Evolutionary conservation across 2,113 vertebrate genomes (phyloP).

Genomic region (Pogonocichla stellata): DNA sequence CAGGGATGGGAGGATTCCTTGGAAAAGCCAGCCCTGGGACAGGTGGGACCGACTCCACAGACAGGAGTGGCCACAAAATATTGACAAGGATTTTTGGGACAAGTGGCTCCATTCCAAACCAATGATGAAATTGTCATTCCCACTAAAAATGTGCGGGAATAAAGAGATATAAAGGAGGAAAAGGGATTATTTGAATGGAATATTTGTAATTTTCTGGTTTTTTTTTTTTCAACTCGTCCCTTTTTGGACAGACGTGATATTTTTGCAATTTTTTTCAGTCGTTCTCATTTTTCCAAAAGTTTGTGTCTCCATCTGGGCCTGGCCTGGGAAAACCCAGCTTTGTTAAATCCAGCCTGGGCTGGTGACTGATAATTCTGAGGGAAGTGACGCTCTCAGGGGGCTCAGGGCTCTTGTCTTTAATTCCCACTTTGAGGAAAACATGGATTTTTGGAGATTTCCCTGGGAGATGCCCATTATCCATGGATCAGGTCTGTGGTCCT

Average conservation of each 20-base stretch:
- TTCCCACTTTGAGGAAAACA: rapidly evolving
- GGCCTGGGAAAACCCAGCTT: too few relatives aligned
- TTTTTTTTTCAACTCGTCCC: background rate
- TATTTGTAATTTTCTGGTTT: too few relatives aligned
- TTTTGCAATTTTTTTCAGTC: background rate
- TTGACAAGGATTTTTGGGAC: background rate
- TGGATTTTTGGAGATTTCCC: background rate
- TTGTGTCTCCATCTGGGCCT: background rate
- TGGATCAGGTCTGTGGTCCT: rapidly evolving
- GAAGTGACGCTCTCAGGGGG: too few relatives aligned
- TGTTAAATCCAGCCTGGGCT: too few relatives aligned
- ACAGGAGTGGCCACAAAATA: background rate
- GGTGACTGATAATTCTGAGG: too few relatives aligned
- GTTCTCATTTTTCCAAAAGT: rapidly evolving
- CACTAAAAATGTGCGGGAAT: background rate
- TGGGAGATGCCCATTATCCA: rapidly evolving
- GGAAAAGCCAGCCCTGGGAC: background rate
- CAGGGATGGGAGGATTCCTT: background rate
- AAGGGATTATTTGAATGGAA: rapidly evolving
- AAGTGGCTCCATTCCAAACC: background rate
- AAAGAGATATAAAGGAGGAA: background rate
- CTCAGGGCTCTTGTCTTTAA: background rate
- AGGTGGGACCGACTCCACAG: background rate
- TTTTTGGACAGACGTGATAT: background rate
- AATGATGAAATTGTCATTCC: background rate